Evolutionary conservation across 2,113 vertebrate species (phyloP), one percentile per base, ranked within the genome.

Genomic region (Lagopus muta): DNA sequence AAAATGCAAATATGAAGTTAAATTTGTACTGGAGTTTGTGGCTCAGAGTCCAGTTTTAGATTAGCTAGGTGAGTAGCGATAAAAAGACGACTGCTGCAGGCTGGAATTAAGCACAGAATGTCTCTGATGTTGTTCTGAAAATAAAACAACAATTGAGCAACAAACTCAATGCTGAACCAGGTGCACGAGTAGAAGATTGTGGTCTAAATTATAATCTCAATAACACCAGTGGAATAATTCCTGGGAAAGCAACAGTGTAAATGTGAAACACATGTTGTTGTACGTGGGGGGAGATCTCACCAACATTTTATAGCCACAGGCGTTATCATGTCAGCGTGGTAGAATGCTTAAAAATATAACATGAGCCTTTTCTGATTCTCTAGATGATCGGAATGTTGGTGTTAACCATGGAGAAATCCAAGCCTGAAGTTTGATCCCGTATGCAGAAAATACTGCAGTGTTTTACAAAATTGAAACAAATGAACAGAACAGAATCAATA

Each of bases 401-500:
- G 69, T 52, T 11, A 75, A 74, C 20, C 24, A 19, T 38, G 57
- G 9, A 62, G 47, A 86, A 25, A 82, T 50, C 32, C 86, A 61
- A 89, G 58, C 47, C 77, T 75, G 43, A 84, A 86, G 42, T 62
- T 19, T 93, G 82, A 93, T 92, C 47, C 20, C 9, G 13, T 34
- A 71, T 72, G 43, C 57, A 92, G 86, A 94, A 93, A 92, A 86
- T 92, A 66, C 7, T 62, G 80, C 61, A 75, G 13, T 47, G 38
- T 61, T 86, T 92, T 48, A 86, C 57, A 92, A 81, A 92, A 86
- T 72, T 88, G 34, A 83, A 94, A 74, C 71, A 90, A 77, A 21
- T 61, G 83, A 90, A 89, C 61, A 69, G 27, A 86, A 18, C 21
- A 48, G 16, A 87, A 90, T 96, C 89, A 86, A 94, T 95, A 95